A percentile compares a stretch with the other conserved stretches of the same genome.
phyloP scores from a whole-genome alignment of 1,140 invertebrate species.

The Leptopilina boulardi region DNA sequence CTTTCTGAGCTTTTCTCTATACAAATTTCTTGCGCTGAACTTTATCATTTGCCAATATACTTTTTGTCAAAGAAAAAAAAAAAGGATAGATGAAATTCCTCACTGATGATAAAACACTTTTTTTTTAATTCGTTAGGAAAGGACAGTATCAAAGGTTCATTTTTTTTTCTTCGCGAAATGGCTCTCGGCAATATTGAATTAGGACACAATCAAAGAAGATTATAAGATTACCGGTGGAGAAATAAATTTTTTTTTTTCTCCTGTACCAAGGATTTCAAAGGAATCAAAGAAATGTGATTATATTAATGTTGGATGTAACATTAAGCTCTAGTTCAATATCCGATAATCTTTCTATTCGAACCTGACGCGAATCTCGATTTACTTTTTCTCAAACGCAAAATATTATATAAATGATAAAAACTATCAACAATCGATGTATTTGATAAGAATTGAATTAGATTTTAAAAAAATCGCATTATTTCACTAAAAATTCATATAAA shows the following conservation, averaged over 20 bases:
- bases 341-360: neutral
- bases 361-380: conserved; percentile 12
- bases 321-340: neutral
- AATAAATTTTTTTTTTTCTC: conserved; percentile 10
- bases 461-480: no score
- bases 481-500: no score
- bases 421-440: neutral
- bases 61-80: neutral
- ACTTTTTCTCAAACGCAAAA: neutral
- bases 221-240: neutral
- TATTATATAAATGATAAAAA: neutral
- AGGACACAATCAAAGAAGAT: neutral
- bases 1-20: no score
- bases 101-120: conserved; percentile 13
- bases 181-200: neutral
- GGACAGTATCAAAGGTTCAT: conserved; percentile 2
- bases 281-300: conserved; percentile 13
- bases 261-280: neutral
- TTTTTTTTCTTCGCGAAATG: conserved; percentile 14
- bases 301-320: conserved; percentile 2
- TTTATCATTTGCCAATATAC: neutral
- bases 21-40: neutral
- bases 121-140: neutral
- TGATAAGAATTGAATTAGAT: no score
- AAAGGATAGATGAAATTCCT: neutral